These are phyloP conservation scores for Physocephala rufipes DNA, from an alignment of 2,888 invertebrate genomes.

Conservation along the genomic window DNA sequence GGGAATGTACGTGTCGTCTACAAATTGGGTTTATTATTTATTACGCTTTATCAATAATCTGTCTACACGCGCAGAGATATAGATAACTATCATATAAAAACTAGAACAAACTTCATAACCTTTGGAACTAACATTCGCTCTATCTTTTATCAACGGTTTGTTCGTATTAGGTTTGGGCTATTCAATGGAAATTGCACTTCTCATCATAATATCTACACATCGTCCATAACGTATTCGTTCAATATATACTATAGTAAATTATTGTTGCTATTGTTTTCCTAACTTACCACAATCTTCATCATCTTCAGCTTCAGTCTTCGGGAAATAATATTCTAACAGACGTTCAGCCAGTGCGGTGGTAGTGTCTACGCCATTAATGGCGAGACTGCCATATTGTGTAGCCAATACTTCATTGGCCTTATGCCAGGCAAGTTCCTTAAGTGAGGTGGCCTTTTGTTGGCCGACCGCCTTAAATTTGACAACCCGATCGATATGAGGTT, in stretches of 20 bases:
- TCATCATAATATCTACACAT: not conserved
- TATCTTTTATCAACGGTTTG: no score
- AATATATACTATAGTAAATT: no score
- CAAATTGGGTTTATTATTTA: no score
- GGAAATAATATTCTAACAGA: slow-evolving; percentile 79
- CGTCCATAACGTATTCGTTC: no score
- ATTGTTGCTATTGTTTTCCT: no score
- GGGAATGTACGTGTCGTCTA: no score
- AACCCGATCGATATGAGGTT: slow-evolving; percentile 68
- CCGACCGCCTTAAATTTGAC: slow-evolving; percentile 61
- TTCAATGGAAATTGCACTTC: not conserved
- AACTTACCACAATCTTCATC: slow-evolving; percentile 67
- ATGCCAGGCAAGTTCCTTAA: slow-evolving; percentile 76
- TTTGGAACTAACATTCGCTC: no score
- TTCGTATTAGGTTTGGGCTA: not conserved
- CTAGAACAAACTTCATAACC: no score
- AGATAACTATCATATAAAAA: no score
- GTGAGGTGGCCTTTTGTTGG: slow-evolving; percentile 71
- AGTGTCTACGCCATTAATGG: slow-evolving; percentile 73
- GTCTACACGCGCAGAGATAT: no score
- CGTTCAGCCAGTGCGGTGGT: slow-evolving; percentile 77
- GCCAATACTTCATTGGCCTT: slow-evolving; percentile 77
- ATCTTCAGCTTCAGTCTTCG: slow-evolving; percentile 69
- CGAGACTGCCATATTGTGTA: slow-evolving; percentile 75
- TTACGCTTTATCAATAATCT: no score